Percentiles rank a stretch among this genome's conserved stretches.
phyloP scores from a whole-genome alignment of 2,113 vertebrate genomes.

The Salvelinus namaycush region DNA sequence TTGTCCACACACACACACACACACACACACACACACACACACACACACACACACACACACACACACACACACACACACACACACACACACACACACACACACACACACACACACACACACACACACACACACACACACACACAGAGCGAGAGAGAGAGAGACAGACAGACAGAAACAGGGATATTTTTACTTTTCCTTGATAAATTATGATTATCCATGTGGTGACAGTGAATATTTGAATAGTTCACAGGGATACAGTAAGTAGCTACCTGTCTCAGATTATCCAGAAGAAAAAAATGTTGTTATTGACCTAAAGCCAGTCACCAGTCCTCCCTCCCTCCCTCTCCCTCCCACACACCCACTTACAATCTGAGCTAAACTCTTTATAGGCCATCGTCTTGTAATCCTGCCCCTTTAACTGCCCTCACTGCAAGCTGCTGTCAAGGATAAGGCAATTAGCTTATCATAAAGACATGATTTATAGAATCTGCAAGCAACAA shows the following conservation, averaged over 20 bases:
- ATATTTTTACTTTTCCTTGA: background rate
- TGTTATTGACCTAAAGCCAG: constrained; percentile 39
- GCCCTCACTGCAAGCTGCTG: constrained; percentile 70
- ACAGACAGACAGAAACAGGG: background rate
- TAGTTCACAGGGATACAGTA: background rate
- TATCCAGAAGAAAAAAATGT: constrained; percentile 5
- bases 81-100: background rate
- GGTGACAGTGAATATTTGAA: background rate
- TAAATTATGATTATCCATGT: background rate
- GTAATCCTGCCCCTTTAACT: constrained; percentile 75
- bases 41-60: too few species aligned
- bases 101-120: background rate
- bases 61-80: background rate
- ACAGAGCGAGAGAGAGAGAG: background rate
- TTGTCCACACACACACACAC: constrained; percentile 19
- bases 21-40: background rate
- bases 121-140: too few species aligned
- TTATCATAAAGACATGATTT: constrained; percentile 78
- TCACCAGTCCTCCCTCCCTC: constrained; percentile 18
- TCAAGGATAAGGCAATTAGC: constrained; percentile 85
- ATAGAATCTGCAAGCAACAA: constrained; percentile 69
- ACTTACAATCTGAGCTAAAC: constrained; percentile 66
- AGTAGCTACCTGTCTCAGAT: background rate
- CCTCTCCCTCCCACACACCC: constrained; percentile 42
- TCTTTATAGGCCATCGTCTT: constrained; percentile 76